Conservation (phyloP, 2,888 invertebrate species). For the Muschampia plurimacula region DNA sequence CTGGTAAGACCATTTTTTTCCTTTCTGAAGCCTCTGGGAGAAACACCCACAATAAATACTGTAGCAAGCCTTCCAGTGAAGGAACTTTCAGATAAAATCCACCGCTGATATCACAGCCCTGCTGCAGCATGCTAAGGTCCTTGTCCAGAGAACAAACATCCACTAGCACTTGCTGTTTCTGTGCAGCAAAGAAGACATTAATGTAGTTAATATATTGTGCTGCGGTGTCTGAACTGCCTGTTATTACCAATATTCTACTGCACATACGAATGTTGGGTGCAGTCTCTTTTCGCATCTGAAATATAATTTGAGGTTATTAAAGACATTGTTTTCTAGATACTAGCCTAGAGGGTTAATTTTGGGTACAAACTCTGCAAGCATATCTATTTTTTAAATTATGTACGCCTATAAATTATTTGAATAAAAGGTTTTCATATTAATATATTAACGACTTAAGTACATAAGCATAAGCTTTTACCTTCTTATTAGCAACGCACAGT, state of each 20-base stretch:
- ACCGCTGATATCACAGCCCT: conserved; percentile 98
- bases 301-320: neutral
- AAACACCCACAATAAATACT: conserved; percentile 97
- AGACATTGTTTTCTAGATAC: neutral
- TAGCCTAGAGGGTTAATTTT: no score
- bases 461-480: no score
- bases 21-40: conserved; percentile 93
- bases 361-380: no score
- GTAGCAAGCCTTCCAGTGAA: conserved; percentile 93
- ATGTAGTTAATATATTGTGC: conserved; percentile 99
- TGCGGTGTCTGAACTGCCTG: conserved; percentile 95
- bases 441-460: no score
- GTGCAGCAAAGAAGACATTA: conserved; percentile 99
- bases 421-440: no score
- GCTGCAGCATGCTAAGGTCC: conserved; percentile 95
- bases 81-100: conserved; percentile 96
- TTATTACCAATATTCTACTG: conserved; percentile 93
- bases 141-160: conserved; percentile 97
- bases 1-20: no score
- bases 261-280: conserved; percentile 88
- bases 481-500: no score
- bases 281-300: conserved; percentile 84
- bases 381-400: no score
- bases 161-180: conserved; percentile 93
- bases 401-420: no score